Conservation (phyloP, 2,113 vertebrate species). For the Scopus umbretta region DNA sequence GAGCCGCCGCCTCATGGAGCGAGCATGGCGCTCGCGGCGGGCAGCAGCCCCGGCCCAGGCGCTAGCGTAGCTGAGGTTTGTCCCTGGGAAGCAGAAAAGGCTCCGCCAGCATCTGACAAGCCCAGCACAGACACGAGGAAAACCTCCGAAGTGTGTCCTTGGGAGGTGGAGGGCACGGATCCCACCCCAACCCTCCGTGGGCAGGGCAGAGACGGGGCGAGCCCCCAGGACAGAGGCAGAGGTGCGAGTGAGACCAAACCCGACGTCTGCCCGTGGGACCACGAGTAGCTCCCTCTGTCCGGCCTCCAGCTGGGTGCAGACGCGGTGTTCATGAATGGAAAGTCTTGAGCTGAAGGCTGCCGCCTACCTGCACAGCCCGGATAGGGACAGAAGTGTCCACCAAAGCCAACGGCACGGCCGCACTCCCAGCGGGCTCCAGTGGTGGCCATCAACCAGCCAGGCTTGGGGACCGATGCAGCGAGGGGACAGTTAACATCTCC, state of each 20-base stretch:
- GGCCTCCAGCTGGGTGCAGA: not conserved
- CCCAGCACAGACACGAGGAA: not conserved
- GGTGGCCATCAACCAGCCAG: not conserved
- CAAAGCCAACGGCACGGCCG: not conserved
- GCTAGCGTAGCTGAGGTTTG: not conserved
- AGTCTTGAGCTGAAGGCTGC: not conserved
- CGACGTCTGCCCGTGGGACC: slow-evolving; percentile 45
- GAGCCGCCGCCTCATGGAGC: not conserved
- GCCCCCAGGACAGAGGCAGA: not conserved
- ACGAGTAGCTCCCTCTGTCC: not conserved
- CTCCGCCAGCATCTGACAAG: not conserved
- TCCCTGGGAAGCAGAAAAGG: slow-evolving; percentile 58
- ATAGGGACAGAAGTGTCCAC: accelerated
- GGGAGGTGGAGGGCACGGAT: not conserved
- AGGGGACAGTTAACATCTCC: not conserved
- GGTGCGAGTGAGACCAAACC: not conserved
- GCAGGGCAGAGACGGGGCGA: not conserved
- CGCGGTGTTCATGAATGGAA: accelerated
- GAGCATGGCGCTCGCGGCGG: not conserved
- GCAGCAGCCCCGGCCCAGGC: not conserved
- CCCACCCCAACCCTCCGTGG: not conserved
- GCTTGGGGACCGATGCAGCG: accelerated
- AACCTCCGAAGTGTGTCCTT: not conserved
- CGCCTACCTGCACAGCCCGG: not conserved
- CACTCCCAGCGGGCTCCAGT: not conserved